Evolutionary conservation across 2,888 invertebrate genomes (phyloP).

Genomic region (Scrobipalpa atriplicella): DNA sequence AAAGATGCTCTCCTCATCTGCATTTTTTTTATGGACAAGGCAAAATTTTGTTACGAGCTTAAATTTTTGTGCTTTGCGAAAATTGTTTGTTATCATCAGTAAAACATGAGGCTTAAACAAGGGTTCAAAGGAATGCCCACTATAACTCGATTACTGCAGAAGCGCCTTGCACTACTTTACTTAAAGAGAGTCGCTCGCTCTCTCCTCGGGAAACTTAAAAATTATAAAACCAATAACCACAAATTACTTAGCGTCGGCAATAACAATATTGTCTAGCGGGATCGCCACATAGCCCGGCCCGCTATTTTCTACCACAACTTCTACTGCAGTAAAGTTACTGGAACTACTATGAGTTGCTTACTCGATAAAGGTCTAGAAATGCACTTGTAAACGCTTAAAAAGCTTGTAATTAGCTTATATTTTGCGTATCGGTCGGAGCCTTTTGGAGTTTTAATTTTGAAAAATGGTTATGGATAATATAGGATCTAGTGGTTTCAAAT

Average conservation of each 20-base stretch:
- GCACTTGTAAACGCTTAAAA: conserved; percentile 31
- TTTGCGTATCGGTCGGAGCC: too few species aligned
- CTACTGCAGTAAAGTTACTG: conserved; percentile 2
- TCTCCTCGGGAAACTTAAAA: background rate
- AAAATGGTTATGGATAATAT: too few species aligned
- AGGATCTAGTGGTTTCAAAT: too few species aligned
- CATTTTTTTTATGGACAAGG: too few species aligned
- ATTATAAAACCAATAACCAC: conserved; percentile 16
- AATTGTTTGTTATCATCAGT: too few species aligned
- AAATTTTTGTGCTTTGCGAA: too few species aligned
- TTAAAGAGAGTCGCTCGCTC: background rate
- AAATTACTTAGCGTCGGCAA: conserved; percentile 22
- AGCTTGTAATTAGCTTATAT: conserved; percentile 33
- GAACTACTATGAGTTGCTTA: conserved; percentile 29
- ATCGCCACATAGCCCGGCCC: conserved; percentile 3
- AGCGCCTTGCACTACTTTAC: background rate
- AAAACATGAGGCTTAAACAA: too few species aligned
- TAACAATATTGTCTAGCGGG: conserved; percentile 19
- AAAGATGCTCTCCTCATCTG: too few species aligned
- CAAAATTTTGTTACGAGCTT: too few species aligned
- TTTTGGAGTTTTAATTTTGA: too few species aligned
- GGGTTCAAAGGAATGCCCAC: too few species aligned
- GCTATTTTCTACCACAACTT: background rate
- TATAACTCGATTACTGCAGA: background rate
- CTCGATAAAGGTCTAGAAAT: conserved; percentile 28